Evolutionary conservation across 1,140 invertebrate genomes (phyloP).

Genomic region (Diachasmimorpha longicaudata): DNA sequence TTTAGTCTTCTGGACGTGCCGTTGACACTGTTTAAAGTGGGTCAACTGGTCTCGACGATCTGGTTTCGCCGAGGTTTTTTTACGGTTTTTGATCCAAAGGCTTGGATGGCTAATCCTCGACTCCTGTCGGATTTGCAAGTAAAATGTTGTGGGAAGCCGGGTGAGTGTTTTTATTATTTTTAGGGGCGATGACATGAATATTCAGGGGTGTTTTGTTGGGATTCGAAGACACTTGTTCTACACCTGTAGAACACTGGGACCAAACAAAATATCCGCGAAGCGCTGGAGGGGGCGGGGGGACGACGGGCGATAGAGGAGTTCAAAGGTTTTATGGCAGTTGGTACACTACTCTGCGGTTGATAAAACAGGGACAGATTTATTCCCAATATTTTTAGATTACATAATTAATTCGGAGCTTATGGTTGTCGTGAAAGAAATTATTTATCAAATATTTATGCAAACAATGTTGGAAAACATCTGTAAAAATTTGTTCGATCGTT

Average conservation of each 20-base stretch:
- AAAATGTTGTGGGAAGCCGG: not conserved
- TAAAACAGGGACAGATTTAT: no score
- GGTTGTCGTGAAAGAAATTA: no score
- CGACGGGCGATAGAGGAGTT: no score
- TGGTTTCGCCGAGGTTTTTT: not conserved
- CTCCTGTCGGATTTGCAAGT: not conserved
- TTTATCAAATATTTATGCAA: no score
- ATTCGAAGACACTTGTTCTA: not conserved
- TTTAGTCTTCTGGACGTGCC: not conserved
- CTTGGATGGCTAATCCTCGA: not conserved
- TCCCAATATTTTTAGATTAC: no score
- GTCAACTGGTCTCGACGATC: constrained; percentile 11
- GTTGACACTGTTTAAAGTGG: constrained; percentile 14
- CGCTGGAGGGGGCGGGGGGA: no score
- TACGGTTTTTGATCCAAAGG: not conserved
- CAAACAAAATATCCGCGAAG: no score
- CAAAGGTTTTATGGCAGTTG: no score
- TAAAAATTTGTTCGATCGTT: no score
- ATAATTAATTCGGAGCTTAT: no score
- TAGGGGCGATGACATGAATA: not conserved
- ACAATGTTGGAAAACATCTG: no score
- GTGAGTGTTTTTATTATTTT: constrained; percentile 26
- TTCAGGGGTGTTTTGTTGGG: not conserved
- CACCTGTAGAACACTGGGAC: constrained; percentile 4
- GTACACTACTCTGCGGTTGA: no score